phyloP scores from a whole-genome alignment of 2,888 invertebrate genomes.

The Phengaris arion region DNA sequence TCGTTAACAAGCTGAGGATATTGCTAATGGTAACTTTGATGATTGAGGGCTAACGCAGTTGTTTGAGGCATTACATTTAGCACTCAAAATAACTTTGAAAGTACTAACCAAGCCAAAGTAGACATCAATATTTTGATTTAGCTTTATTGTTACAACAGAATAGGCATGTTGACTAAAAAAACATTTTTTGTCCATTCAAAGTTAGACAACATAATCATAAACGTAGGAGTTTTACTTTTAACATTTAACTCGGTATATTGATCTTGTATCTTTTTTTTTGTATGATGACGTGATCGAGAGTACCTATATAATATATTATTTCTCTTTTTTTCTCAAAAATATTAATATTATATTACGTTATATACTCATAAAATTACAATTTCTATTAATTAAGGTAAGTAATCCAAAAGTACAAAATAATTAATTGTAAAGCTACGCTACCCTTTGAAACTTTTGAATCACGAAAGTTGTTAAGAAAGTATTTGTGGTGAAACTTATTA shows the following conservation, averaged over 20 bases:
- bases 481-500: conserved; percentile 6
- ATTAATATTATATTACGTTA: too few relatives aligned
- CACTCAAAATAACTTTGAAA: neutral
- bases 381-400: conserved; percentile 4
- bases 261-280: too few relatives aligned
- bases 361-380: too few relatives aligned
- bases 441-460: conserved; percentile 17
- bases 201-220: too few relatives aligned
- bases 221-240: too few relatives aligned
- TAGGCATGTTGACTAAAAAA: too few relatives aligned
- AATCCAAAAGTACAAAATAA: conserved; percentile 32
- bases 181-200: too few relatives aligned
- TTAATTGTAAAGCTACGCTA: neutral
- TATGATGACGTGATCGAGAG: too few relatives aligned
- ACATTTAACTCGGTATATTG: too few relatives aligned
- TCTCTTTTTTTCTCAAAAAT: too few relatives aligned
- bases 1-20: neutral
- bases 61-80: neutral
- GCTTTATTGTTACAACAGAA: too few relatives aligned
- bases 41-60: neutral
- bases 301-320: too few relatives aligned
- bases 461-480: neutral
- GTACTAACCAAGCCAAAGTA: neutral
- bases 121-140: neutral
- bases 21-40: neutral